Percentiles rank a stretch among this genome's conserved stretches.
phyloP scores from a whole-genome alignment of 2,797 vertebrate species.

The Denticeps clupeoides region DNA sequence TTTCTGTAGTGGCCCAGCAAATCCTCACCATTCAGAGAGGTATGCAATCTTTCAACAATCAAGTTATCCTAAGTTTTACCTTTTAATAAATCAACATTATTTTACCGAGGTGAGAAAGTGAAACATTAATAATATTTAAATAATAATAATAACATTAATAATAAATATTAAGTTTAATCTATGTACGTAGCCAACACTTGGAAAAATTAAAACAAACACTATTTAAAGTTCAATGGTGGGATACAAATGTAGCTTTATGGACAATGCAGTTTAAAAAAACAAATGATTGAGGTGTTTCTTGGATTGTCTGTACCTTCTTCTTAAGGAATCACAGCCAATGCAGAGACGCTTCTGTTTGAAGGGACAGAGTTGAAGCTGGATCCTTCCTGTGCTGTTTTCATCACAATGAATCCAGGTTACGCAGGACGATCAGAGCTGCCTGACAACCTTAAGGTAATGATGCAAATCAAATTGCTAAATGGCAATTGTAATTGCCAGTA shows the following conservation, averaged over 20 bases:
- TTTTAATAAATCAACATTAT: not conserved
- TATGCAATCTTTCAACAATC: constrained; percentile 29
- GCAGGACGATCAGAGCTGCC: constrained; percentile 82
- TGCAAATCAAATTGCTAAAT: no score
- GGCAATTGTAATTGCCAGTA: no score
- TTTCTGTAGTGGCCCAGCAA: constrained; percentile 88
- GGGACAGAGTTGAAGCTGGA: constrained; percentile 77
- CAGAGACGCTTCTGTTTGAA: constrained; percentile 72
- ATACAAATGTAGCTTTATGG: no score
- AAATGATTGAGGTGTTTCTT: no score
- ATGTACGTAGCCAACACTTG: no score
- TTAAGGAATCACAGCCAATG: constrained; percentile 67
- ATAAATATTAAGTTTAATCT: no score
- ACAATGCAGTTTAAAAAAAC: no score
- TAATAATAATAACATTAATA: no score
- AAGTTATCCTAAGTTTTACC: not conserved
- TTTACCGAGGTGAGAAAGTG: no score
- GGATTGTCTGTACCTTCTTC: not conserved
- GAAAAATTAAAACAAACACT: no score
- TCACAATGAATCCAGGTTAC: constrained; percentile 92
- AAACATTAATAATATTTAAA: no score
- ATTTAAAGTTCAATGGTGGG: no score
- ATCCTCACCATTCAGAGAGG: constrained; percentile 91
- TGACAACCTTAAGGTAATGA: constrained; percentile 90
- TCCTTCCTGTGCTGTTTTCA: constrained; percentile 82